Conservation (phyloP, 2,113 vertebrate species). For the Myotis lucifugus region DNA sequence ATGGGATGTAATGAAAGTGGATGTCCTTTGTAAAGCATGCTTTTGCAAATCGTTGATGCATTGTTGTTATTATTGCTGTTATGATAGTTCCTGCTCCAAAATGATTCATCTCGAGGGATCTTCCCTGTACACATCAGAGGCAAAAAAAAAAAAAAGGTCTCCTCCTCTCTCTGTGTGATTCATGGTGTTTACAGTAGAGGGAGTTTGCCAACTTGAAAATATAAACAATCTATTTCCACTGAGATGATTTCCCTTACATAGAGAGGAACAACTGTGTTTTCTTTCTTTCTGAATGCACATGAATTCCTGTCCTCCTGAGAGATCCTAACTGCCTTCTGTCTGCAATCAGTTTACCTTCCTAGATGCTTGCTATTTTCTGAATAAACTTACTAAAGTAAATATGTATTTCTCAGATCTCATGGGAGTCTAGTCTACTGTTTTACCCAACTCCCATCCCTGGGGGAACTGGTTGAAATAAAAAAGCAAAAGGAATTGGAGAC, state of each 20-base stretch:
- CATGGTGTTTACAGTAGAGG: not conserved
- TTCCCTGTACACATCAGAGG: not conserved
- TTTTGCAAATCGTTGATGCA: slow-evolving; percentile 25
- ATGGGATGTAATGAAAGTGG: slow-evolving; percentile 26
- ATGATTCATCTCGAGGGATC: slow-evolving; percentile 39
- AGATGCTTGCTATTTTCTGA: slow-evolving; percentile 27
- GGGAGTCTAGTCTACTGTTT: not conserved
- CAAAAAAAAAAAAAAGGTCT: not conserved
- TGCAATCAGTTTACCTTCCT: slow-evolving; percentile 54
- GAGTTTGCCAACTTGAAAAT: slow-evolving; percentile 36
- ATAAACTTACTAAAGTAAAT: slow-evolving; percentile 57
- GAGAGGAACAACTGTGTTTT: not conserved
- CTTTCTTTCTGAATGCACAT: slow-evolving; percentile 33
- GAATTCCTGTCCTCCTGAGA: slow-evolving; percentile 44
- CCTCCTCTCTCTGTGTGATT: slow-evolving; percentile 5
- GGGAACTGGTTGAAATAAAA: not conserved
- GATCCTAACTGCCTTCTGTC: slow-evolving; percentile 53
- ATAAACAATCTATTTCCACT: slow-evolving; percentile 63
- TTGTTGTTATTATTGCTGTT: slow-evolving; percentile 53
- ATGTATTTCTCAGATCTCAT: slow-evolving; percentile 14
- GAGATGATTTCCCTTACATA: slow-evolving; percentile 58
- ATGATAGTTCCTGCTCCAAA: slow-evolving; percentile 20
- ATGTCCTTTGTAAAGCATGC: slow-evolving; percentile 42
- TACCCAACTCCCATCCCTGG: not conserved
- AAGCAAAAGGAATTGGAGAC: not conserved